Base-by-base conservation (phyloP, 2,888 invertebrate species). In the Physocephala rufipes region DNA sequence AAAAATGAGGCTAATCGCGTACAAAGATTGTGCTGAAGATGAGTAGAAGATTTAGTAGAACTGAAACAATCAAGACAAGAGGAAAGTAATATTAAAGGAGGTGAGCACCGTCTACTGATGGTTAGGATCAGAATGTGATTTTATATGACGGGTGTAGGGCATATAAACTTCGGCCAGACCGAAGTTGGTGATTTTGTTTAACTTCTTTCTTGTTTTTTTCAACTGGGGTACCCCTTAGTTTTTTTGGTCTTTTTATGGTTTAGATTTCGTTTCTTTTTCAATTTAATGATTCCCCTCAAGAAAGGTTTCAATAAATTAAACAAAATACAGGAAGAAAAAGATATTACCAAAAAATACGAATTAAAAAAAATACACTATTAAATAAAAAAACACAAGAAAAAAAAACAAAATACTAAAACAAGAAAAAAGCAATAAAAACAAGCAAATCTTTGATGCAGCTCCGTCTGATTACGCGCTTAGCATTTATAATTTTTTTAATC, bases 361-460 rank as follows among this genome's bases (percentile, higher is more conserved):
- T 53, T 53, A 53, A 53, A 53, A n/a, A 53, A 1, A 53, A 53
- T 3, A 49, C 7, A 49, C 16, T n/a, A 49, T 5, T 3, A 49
- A 7, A 4, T 21, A 53, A 24, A 55, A 26, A 9, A 55, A 36
- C 36, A 36, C 36, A 4, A 36, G 9, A 28, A 58, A 58, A 24
- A 26, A 28, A 58, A 28, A 21, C 26, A 21, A 21, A 24, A 55
- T 55, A 55, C 15, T 51, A 51, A 45, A 24, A 36, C 36, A 36
- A 36, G 36, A 28, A 58, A 55, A 24, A 15, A 28, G 26, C 15
- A 24, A 47, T 12, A 47, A 45, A 63, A 30, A 21, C 5, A 43
- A 19, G 47, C 12, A n/a, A 62, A 63, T 47, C 24, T 47, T 3
- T 45, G 47, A 47, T 63, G 47, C 47, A 63, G 24, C 63, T 63